Conservation (phyloP, 2,888 invertebrate species). For the Dynastes hyllus region DNA sequence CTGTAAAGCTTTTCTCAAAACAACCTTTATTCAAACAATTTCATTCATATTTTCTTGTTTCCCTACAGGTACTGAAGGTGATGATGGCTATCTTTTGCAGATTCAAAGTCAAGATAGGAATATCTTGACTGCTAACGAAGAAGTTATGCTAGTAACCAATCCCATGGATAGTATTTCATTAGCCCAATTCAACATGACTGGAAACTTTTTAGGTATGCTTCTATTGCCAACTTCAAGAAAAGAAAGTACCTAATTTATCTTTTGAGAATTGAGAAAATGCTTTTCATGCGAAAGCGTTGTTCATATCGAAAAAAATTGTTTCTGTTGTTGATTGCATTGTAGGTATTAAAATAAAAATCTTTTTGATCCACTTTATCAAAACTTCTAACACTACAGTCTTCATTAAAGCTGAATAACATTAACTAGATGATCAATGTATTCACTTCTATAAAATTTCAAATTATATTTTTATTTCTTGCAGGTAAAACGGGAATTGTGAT, state of each 20-base stretch:
- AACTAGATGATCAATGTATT: no score
- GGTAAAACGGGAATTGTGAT: conserved; percentile 63
- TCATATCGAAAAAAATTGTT: no score
- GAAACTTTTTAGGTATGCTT: conserved; percentile 66
- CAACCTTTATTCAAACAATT: no score
- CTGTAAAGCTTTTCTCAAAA: no score
- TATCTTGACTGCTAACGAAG: conserved; percentile 53
- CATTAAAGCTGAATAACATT: no score
- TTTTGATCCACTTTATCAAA: not conserved
- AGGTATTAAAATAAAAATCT: not conserved
- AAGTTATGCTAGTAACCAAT: conserved; percentile 53
- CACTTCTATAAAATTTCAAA: no score
- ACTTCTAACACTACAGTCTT: no score
- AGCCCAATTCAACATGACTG: conserved; percentile 65
- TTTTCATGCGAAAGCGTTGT: no score
- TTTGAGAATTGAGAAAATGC: not conserved
- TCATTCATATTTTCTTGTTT: not conserved
- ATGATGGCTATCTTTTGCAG: conserved; percentile 49
- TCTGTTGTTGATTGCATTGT: no score
- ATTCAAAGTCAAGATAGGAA: conserved; percentile 54
- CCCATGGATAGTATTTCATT: conserved; percentile 41
- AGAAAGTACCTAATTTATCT: not conserved
- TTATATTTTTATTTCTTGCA: conserved; percentile 44
- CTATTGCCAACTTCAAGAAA: not conserved
- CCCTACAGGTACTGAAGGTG: conserved; percentile 39